These are phyloP conservation scores for Drosophila sp. DNA, from an alignment of 1,140 invertebrate species.

Conservation along the genomic window DNA sequence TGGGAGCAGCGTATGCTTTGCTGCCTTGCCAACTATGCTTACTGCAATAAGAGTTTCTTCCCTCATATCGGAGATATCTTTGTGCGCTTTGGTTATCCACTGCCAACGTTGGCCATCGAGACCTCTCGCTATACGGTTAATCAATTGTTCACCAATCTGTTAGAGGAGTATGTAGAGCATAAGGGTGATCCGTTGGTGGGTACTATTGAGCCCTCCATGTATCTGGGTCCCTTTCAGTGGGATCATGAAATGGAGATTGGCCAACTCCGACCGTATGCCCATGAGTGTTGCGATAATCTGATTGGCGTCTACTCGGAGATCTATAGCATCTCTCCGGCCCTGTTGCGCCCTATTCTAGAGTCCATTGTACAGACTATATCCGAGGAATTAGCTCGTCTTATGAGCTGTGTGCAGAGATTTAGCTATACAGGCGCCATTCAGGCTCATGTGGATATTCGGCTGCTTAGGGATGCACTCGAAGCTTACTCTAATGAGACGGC, in stretches of 20 bases:
- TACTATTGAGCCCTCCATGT: constrained; percentile 97
- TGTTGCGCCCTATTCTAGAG: constrained; percentile 90
- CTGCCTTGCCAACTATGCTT: constrained; percentile 94
- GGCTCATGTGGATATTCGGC: constrained; percentile 76
- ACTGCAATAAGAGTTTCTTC: constrained; percentile 90
- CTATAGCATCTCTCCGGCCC: constrained; percentile 88
- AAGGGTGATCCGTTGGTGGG: constrained; percentile 96
- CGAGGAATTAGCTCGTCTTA: constrained; percentile 94
- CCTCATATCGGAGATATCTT: constrained; percentile 87
- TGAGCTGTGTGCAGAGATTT: constrained; percentile 87
- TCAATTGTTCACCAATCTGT: constrained; percentile 88
- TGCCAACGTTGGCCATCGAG: constrained; percentile 86
- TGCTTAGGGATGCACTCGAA: constrained; percentile 72
- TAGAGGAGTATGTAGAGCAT: constrained; percentile 94
- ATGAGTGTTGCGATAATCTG: constrained; percentile 95
- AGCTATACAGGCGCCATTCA: constrained; percentile 79
- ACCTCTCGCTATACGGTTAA: constrained; percentile 85
- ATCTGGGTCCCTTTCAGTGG: constrained; percentile 94
- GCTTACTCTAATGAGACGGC: constrained; percentile 80
- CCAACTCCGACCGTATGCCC: constrained; percentile 93
- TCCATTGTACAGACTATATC: constrained; percentile 95
- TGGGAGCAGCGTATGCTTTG: constrained; percentile 93
- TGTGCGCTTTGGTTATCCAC: constrained; percentile 88
- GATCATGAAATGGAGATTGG: constrained; percentile 89
- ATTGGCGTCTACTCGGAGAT: constrained; percentile 97